phyloP scores from a whole-genome alignment of 1,140 invertebrate species.

The Lordiphosa collinella region DNA sequence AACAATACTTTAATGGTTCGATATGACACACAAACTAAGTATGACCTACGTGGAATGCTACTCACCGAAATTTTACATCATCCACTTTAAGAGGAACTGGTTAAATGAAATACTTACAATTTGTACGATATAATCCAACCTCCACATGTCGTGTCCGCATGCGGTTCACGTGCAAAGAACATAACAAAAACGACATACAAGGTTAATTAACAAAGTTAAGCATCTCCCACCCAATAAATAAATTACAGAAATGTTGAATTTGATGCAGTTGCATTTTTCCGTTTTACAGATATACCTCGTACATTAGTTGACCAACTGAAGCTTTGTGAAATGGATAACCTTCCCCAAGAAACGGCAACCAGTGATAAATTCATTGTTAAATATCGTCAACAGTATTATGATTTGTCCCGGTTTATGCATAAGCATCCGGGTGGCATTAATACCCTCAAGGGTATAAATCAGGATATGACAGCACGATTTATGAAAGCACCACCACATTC shows the following conservation, averaged over 20 bases:
- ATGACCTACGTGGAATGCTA: too few relatives aligned
- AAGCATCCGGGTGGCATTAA: slow-evolving; percentile 84
- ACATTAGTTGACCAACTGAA: slow-evolving; percentile 8
- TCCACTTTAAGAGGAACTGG: too few relatives aligned
- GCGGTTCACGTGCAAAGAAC: too few relatives aligned
- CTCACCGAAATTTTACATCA: too few relatives aligned
- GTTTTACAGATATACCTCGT: slow-evolving; percentile 15
- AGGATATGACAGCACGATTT: slow-evolving; percentile 80
- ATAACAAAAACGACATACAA: too few relatives aligned
- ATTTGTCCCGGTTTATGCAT: slow-evolving; percentile 81
- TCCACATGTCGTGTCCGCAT: too few relatives aligned
- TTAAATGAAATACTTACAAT: too few relatives aligned
- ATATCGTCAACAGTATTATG: slow-evolving; percentile 81
- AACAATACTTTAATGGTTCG: too few relatives aligned
- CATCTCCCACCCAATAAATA: slow-evolving; percentile 1
- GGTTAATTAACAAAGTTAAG: slow-evolving; percentile 25
- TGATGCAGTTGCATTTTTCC: slow-evolving; percentile 6
- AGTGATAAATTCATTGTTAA: slow-evolving; percentile 80
- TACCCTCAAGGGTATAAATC: slow-evolving; percentile 80
- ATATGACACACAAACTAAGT: too few relatives aligned
- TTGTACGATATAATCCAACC: too few relatives aligned
- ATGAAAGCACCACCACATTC: slow-evolving; percentile 82
- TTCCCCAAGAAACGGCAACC: slow-evolving; percentile 8
- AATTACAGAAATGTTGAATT: background rate
- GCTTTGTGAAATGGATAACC: slow-evolving; percentile 30